Conservation (phyloP, 2,888 invertebrate genomes). For the Apoderus coryli region DNA sequence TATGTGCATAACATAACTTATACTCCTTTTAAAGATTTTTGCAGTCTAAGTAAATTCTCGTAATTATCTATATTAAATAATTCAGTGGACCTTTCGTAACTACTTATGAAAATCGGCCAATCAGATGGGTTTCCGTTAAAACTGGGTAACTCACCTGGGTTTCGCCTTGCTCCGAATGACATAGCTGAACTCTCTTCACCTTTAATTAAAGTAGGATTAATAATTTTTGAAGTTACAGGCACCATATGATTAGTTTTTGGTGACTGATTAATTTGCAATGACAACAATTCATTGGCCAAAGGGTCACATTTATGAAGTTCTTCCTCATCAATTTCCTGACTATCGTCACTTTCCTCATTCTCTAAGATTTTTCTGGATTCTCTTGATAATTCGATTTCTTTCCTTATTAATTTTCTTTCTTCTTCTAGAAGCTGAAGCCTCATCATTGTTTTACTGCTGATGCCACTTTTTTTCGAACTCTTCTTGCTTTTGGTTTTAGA, state of each 20-base stretch:
- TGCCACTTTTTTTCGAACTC: background rate
- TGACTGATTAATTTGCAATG: conserved; percentile 5
- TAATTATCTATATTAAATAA: conserved; percentile 6
- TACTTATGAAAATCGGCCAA: conserved; percentile 7
- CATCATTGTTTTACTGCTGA: conserved; percentile 1
- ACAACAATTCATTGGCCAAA: conserved; percentile 6
- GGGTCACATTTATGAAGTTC: conserved; percentile 3
- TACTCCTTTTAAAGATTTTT: conserved; percentile 5
- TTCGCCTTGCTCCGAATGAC: too few relatives aligned
- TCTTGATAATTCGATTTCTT: background rate
- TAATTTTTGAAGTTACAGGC: background rate
- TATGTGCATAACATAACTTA: too few relatives aligned
- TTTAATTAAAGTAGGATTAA: background rate
- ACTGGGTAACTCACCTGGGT: background rate
- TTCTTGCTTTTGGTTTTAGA: background rate
- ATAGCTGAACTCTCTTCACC: conserved; percentile 3
- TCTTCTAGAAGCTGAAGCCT: background rate
- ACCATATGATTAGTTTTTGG: background rate
- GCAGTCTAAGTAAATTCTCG: conserved; percentile 7
- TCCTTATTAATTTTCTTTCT: conserved; percentile 1
- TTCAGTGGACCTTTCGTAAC: conserved; percentile 5
- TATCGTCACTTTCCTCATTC: background rate
- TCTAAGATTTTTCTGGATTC: background rate
- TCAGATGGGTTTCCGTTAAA: conserved; percentile 2
- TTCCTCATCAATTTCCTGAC: background rate